Conservation (phyloP, 2,797 vertebrate species). For the Emys orbicularis region DNA sequence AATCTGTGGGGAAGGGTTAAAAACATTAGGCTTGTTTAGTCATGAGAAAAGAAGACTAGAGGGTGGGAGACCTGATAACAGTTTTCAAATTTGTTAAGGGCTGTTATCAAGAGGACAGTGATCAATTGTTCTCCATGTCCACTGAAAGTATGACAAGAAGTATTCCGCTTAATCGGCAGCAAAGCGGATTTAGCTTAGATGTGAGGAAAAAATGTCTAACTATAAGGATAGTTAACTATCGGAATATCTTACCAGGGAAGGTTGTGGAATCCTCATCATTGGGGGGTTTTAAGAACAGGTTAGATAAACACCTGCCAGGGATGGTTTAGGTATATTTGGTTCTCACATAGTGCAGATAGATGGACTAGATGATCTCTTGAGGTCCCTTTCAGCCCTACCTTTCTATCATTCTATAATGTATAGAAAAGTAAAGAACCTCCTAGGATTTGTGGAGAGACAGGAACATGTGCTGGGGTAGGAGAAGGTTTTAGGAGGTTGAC, state of each 20-base stretch:
- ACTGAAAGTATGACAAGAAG: neutral
- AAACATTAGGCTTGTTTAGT: neutral
- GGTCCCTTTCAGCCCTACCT: neutral
- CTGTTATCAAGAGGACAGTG: neutral
- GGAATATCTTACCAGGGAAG: neutral
- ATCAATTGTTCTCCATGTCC: neutral
- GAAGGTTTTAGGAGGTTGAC: conserved; percentile 3
- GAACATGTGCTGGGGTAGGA: neutral
- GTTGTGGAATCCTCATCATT: neutral
- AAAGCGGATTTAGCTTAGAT: neutral
- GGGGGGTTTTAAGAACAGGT: neutral
- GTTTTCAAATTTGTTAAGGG: neutral
- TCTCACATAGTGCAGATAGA: neutral
- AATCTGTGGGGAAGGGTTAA: neutral
- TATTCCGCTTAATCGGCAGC: neutral
- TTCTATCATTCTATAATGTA: neutral
- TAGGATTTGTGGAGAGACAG: neutral
- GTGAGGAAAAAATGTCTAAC: neutral
- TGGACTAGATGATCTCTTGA: neutral
- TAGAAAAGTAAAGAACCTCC: neutral
- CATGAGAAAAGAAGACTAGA: neutral
- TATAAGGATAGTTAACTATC: neutral
- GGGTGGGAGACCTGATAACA: neutral
- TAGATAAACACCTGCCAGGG: neutral
- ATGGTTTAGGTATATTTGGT: neutral